phyloP scores from a whole-genome alignment of 2,113 vertebrate genomes.

The Lichenostomus cassidix region DNA sequence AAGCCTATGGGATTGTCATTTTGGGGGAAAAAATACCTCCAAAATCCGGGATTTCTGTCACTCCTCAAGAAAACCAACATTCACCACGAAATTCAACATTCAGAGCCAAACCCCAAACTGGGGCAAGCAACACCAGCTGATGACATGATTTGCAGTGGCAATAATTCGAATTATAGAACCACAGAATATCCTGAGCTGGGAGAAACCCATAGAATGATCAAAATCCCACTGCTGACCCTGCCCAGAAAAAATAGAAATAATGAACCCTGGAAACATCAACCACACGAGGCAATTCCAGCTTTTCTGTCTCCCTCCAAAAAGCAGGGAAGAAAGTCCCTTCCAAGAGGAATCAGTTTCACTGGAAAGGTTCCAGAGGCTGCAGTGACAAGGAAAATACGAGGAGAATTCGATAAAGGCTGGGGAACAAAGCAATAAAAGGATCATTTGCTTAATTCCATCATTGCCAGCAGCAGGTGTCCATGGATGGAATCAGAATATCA shows the following conservation, averaged over 20 bases:
- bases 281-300: not conserved
- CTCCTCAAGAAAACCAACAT: not conserved
- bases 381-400: not conserved
- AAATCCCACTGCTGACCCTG: not conserved
- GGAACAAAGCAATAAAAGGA: constrained; percentile 7
- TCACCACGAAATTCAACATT: not conserved
- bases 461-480: not conserved
- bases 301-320: not conserved
- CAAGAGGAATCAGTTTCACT: not conserved
- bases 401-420: not conserved
- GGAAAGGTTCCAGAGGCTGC: not conserved
- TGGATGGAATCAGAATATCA: not conserved
- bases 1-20: not conserved
- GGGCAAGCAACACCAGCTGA: not conserved
- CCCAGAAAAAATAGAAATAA: not conserved
- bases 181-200: not conserved
- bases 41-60: not conserved
- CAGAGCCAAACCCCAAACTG: not conserved
- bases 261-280: not conserved
- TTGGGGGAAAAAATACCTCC: rapidly evolving
- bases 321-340: not conserved
- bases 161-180: not conserved
- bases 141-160: not conserved
- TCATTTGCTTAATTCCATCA: constrained; percentile 26
- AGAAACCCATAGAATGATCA: not conserved